Base-by-base conservation (phyloP, 2,113 vertebrate genomes). In the Pipra filicauda region DNA sequence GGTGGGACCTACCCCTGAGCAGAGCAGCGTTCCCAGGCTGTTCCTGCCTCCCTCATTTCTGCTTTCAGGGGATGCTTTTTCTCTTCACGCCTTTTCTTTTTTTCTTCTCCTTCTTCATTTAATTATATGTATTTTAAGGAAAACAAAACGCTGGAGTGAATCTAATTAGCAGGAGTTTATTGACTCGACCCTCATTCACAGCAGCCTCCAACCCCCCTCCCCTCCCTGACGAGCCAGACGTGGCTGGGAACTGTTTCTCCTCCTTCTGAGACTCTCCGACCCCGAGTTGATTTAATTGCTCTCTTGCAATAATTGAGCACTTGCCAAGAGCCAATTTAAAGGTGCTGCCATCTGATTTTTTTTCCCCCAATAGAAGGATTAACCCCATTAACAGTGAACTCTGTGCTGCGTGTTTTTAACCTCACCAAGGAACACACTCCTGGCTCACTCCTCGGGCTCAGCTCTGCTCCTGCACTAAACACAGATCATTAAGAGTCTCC, bases 281-380 rank as follows among this genome's bases (percentile, higher is more conserved):
- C 93, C 62, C 5, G 22, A 79, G 67, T 83, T 75, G 77, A 83
- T 86, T 87, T 91, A 91, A 93, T 91, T 93, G 85, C 72, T 54
- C 88, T 93, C 91, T 85, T 75, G 57, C 93, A 85, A 27, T 82
- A 91, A 85, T 66, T 16, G 17, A 86, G 76, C 41, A 64, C 69
- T 93, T 89, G 85, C 85, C 67, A 64, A 72, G 67, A 76, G 81
- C 57, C 93, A 91, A 83, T 93, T 93, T 83, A 83, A 91, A 95
- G 93, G 91, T 83, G 67, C 77, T 86, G 57, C 85, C 64, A 33
- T 52, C 54, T 35, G 62, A 62, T 62, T 83, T 86, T 71, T 71
- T 71, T 44, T 41, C 20, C 24, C 62, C 72, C 48, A 62, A 16
- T 4, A 66, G 72, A 64, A 83, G 54, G 85, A 91, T 93, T 89